Evolutionary conservation across 1,140 invertebrate species (phyloP).

Genomic region (Bombyx mori): DNA sequence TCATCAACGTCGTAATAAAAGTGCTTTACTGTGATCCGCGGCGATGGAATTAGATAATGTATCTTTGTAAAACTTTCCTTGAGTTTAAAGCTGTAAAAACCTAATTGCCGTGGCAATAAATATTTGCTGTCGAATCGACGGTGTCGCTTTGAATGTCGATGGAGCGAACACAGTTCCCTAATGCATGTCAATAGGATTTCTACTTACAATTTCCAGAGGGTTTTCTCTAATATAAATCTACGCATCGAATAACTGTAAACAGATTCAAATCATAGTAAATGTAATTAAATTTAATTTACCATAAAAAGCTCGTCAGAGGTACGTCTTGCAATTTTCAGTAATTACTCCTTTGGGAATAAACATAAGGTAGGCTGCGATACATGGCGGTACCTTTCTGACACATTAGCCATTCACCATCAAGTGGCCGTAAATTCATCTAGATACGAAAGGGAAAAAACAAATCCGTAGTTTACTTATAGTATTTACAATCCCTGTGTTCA

Average conservation of each 20-base stretch:
- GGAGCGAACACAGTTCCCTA: constrained; percentile 31
- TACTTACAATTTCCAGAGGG: constrained; percentile 27
- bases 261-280: no score
- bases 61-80: constrained; percentile 39
- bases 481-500: no score
- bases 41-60: constrained; percentile 58
- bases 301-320: no score
- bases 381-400: no score
- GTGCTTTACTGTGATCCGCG: constrained; percentile 56
- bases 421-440: no score
- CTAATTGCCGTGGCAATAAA: constrained; percentile 45
- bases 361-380: no score
- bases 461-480: no score
- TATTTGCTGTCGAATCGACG: constrained; percentile 33
- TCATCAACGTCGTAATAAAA: constrained; percentile 54
- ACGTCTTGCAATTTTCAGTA: no score
- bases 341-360: no score
- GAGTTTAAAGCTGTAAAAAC: constrained; percentile 42
- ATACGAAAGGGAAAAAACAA: no score
- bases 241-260: constrained; percentile 7
- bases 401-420: no score
- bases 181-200: constrained; percentile 42
- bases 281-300: no score
- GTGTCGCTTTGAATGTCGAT: constrained; percentile 39
- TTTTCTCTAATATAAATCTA: constrained; percentile 22